Percentiles rank a stretch among this genome's conserved stretches.
Conservation (phyloP, 1,140 invertebrate genomes). For the Drosophila punjabiensis region DNA sequence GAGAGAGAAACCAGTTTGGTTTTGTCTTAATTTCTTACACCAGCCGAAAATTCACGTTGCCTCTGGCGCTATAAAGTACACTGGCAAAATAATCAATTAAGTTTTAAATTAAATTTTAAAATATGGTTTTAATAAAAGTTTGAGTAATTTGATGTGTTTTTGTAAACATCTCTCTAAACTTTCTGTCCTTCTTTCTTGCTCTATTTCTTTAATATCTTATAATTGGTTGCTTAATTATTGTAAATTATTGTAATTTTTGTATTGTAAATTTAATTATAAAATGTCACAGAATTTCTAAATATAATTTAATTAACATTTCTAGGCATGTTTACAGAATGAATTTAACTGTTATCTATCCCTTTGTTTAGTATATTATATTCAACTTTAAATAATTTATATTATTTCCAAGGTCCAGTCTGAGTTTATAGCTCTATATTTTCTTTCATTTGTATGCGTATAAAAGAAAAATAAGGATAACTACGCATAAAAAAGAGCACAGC, state of each 20-base stretch:
- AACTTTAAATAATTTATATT: background rate
- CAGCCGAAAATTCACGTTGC: slow-evolving; percentile 47
- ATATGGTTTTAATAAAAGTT: background rate
- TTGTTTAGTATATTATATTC: too few species aligned
- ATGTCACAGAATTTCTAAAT: background rate
- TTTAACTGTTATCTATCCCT: background rate
- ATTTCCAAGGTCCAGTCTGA: background rate
- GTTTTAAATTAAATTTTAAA: too few species aligned
- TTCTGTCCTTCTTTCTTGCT: background rate
- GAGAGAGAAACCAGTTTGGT: slow-evolving; percentile 69
- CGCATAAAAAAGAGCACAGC: slow-evolving; percentile 32
- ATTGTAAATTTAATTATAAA: background rate
- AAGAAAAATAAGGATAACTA: slow-evolving; percentile 16
- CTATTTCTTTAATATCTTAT: background rate
- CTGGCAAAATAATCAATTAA: background rate
- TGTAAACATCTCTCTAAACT: background rate
- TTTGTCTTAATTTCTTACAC: slow-evolving; percentile 79
- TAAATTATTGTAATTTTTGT: background rate
- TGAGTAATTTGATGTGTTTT: background rate
- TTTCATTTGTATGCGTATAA: slow-evolving; percentile 43
- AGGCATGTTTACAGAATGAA: background rate
- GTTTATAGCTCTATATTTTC: background rate
- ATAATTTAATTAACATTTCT: background rate
- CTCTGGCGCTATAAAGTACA: slow-evolving; percentile 27
- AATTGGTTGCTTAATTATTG: too few species aligned